Base-by-base conservation (phyloP, 2,113 vertebrate genomes). In the Ornithorhynchus anatinus region DNA sequence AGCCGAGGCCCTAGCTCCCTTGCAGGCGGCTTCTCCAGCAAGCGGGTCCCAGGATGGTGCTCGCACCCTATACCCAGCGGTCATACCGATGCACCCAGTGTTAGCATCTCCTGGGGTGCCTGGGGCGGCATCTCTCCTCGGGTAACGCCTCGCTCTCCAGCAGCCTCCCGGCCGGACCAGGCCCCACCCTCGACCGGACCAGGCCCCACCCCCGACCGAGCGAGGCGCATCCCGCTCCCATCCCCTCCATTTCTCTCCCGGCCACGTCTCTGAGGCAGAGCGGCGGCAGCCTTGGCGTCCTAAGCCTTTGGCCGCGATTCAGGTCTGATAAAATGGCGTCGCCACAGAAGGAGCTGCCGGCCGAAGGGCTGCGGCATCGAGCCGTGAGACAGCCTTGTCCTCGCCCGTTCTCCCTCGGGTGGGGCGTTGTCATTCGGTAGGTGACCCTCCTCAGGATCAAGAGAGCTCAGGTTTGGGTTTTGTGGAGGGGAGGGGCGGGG, bases 251-350 rank as follows among this genome's bases (percentile, higher is more conserved):
- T 84, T 88, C 87, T 92, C 88, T 88, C 86, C n/a, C n/a, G n/a
- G n/a, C n/a, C 83, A 82, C 82, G 82, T 88, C 87, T 92, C 87
- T 88, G 90, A n/a, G 42, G 50, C 81, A 40, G 82, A 84, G 84
- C 77, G 73, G 79, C 79, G 67, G 85, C 75, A n/a, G n/a, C n/a
- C n/a, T 23, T 78, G 54, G 86, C 64, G 88, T 84, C 91, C 89
- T 79, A 64, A 89, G 93, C 89, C 92, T 81, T 94, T 96, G 94
- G 94, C 95, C 92, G 70, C 72, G 25, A 82, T 93, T 95, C 94
- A 95, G 91, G 75, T 89, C 88, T 92, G 94, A 95, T 94, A 96
- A 97, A 95, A 97, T 98, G 96, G 96, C 95, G 92, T 95, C 94
- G 88, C 76, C 75, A 91, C 92, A 94, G 86, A 59, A 81, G 29